Percentiles rank a stretch among this genome's conserved stretches.
Evolutionary conservation across 2,888 invertebrate genomes (phyloP).

Genomic region (Disparrhopalites patrizii): DNA sequence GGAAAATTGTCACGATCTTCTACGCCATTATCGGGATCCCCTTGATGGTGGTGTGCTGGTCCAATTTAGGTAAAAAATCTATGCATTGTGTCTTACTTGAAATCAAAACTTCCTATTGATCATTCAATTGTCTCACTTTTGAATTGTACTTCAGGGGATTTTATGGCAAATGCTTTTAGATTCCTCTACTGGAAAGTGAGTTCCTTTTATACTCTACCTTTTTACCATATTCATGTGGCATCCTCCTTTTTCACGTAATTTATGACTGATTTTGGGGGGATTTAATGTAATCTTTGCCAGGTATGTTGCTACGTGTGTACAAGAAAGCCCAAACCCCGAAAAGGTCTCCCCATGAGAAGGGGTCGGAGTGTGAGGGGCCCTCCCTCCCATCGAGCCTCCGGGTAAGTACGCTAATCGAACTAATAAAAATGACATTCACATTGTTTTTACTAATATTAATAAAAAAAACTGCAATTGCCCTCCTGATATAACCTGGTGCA

Average conservation of each 20-base stretch:
- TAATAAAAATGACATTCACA: not conserved
- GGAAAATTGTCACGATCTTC: constrained; percentile 91
- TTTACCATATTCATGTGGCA: too few relatives aligned
- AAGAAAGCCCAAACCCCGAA: constrained; percentile 62
- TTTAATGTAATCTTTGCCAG: constrained; percentile 10
- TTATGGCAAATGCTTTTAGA: constrained; percentile 89
- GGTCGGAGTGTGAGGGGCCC: constrained; percentile 40
- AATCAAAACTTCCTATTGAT: not conserved
- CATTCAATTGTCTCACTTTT: constrained; percentile 1
- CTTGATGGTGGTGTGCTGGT: constrained; percentile 87
- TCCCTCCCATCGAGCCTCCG: constrained; percentile 32
- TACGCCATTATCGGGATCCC: constrained; percentile 93
- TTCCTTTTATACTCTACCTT: not conserved
- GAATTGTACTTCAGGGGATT: constrained; percentile 67
- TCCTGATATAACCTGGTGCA: not conserved
- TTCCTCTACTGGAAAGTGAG: constrained; percentile 76
- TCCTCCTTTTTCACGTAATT: too few relatives aligned
- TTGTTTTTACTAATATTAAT: not conserved
- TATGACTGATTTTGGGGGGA: too few relatives aligned
- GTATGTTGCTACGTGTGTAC: constrained; percentile 88
- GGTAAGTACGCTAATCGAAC: constrained; percentile 23
- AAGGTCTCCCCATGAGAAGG: constrained; percentile 34
- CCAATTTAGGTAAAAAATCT: constrained; percentile 51
- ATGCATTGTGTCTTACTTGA: not conserved
- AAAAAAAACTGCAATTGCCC: not conserved